These are phyloP conservation scores for Lepisosteus osseus DNA, from an alignment of 2,113 vertebrate genomes.

Conservation along the genomic window DNA sequence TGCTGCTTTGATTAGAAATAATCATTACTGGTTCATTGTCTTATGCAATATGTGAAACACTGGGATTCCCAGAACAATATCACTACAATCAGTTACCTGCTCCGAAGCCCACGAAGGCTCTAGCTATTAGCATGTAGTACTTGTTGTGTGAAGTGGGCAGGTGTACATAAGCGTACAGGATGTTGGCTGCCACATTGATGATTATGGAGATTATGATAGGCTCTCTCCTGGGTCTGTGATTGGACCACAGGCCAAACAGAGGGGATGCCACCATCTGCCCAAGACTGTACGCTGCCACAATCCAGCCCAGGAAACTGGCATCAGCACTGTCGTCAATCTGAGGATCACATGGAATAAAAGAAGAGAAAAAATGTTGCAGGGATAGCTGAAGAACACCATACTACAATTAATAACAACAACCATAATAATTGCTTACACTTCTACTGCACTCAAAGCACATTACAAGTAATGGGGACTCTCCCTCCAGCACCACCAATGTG, in stretches of 20 bases:
- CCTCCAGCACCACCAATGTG: no score
- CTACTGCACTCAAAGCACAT: no score
- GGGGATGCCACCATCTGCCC: constrained; percentile 94
- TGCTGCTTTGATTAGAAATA: no score
- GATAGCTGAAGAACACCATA: neutral
- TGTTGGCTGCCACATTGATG: constrained; percentile 83
- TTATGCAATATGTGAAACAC: no score
- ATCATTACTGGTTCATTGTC: no score
- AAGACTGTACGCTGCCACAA: constrained; percentile 90
- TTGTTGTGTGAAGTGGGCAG: constrained; percentile 77
- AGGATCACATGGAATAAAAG: neutral
- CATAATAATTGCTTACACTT: neutral
- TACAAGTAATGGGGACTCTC: no score
- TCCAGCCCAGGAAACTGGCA: constrained; percentile 90
- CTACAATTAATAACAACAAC: neutral
- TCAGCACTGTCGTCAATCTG: constrained; percentile 80
- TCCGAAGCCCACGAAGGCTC: constrained; percentile 87
- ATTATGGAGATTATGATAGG: constrained; percentile 81
- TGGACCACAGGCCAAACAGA: constrained; percentile 90
- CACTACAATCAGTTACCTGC: constrained; percentile 71
- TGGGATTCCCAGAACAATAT: no score
- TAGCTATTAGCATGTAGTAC: constrained; percentile 84
- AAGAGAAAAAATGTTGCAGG: neutral
- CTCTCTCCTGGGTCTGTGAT: constrained; percentile 82
- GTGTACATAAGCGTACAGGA: constrained; percentile 86